Evolutionary conservation across 2,113 vertebrate species (phyloP).

Genomic region (Callospermophilus lateralis): DNA sequence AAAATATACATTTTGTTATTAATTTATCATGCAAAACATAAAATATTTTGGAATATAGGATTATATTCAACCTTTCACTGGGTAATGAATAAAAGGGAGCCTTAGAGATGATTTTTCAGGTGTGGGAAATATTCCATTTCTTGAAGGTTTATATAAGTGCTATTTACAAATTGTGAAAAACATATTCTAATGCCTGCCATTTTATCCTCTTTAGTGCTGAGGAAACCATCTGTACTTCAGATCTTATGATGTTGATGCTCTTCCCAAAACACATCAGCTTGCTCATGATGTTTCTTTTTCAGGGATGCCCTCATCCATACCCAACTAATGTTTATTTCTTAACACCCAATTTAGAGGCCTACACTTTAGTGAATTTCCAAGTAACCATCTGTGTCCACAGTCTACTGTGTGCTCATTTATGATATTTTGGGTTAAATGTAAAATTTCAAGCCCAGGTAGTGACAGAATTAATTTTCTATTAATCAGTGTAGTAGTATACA

Average conservation of each 20-base stretch:
- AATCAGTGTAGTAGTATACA: not conserved
- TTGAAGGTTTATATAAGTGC: not conserved
- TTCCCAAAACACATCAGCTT: not conserved
- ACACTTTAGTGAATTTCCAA: not conserved
- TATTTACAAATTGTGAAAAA: not conserved
- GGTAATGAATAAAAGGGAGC: not conserved
- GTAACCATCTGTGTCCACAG: not conserved
- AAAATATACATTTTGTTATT: not conserved
- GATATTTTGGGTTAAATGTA: not conserved
- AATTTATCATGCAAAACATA: not conserved
- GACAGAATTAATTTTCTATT: not conserved
- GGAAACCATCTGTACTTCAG: not conserved
- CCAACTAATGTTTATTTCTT: not conserved
- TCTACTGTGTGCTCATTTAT: not conserved
- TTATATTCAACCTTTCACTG: not conserved
- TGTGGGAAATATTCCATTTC: not conserved
- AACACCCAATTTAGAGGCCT: not conserved
- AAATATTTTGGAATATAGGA: not conserved
- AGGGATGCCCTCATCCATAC: not conserved
- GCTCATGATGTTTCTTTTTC: not conserved
- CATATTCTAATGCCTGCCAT: not conserved
- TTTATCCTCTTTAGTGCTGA: not conserved
- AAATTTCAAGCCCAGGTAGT: not conserved
- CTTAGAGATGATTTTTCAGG: not conserved
- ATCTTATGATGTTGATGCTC: not conserved